Percentiles rank a stretch among this genome's conserved stretches.
Evolutionary conservation across 2,888 invertebrate species (phyloP).

Genomic region (Drosophila prostipennis): DNA sequence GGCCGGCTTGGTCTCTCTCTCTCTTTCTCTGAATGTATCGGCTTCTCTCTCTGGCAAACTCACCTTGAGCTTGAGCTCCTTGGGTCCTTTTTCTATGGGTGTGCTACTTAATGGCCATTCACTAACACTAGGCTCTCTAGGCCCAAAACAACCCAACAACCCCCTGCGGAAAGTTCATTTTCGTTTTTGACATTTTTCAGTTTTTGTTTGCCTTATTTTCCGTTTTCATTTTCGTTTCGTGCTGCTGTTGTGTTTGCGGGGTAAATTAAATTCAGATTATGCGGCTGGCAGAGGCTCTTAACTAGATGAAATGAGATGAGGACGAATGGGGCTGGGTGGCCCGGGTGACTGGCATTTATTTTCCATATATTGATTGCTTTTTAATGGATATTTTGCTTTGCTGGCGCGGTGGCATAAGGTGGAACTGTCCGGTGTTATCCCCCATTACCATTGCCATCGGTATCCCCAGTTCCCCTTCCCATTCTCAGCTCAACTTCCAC

Average conservation of each 20-base stretch:
- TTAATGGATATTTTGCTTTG: constrained; percentile 74
- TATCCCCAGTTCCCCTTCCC: neutral
- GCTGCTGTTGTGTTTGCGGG: constrained; percentile 38
- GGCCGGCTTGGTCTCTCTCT: constrained; percentile 5
- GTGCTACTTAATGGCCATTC: constrained; percentile 57
- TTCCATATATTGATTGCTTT: constrained; percentile 78
- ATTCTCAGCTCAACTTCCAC: constrained; percentile 1
- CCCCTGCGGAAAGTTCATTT: constrained; percentile 57
- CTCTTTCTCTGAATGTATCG: neutral
- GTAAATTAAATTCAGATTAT: constrained; percentile 75
- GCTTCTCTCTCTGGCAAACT: constrained; percentile 19
- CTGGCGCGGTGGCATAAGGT: constrained; percentile 54
- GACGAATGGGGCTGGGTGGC: constrained; percentile 15
- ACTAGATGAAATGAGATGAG: constrained; percentile 63
- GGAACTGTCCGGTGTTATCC: constrained; percentile 14
- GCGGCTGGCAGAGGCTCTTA: constrained; percentile 56
- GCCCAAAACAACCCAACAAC: constrained; percentile 6
- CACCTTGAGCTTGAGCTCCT: constrained; percentile 49
- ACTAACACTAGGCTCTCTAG: constrained; percentile 28
- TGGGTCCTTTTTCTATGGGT: constrained; percentile 41
- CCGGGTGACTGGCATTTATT: constrained; percentile 72
- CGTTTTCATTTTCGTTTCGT: constrained; percentile 1
- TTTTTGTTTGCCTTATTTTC: constrained; percentile 46
- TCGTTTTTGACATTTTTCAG: constrained; percentile 74
- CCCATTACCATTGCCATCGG: neutral